Base-by-base conservation (phyloP, 2,797 vertebrate genomes). In the Sebastes matsubarae region DNA sequence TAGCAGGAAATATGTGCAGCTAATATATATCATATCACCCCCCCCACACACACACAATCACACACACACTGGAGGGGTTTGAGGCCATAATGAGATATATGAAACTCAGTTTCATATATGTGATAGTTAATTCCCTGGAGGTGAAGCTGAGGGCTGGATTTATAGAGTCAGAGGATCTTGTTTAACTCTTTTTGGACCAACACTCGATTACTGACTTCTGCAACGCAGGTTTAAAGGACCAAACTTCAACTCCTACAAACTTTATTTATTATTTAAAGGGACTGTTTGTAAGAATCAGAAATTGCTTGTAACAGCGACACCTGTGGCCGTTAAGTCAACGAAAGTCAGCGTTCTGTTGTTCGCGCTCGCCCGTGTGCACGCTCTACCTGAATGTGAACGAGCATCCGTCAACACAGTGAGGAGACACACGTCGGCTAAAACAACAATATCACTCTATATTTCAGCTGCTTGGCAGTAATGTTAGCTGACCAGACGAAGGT, bases 1-100 rank as follows among this genome's bases (percentile, higher is more conserved):
- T 68, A 69, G 38, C 25, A 34, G 78, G 30, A 74, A 73, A 65
- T 68, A 77, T 80, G 78, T 77, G 74, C 54, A 70, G 73, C 63
- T 76, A 30, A 72, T 77, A 63, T 80, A 60, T n/a, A 72, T 24
- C 24, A 30, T 34, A 63, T 74, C 57, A 25, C 42, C 1, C n/a
- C 4, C 34, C 34, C 36, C 36, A 10, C 30, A 8, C 36, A 4
- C 67, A 32, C 57, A 61, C 58, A 61, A 22, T 5, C 72, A 66
- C 27, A 57, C 61, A 52, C 60, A 32, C 64, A 55, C 42, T 22
- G 16, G 20, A 46, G 52, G 50, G 50, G 27, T 75, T 59, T 64
- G 29, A 29, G 60, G 67, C 18, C 10, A 16, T n/a, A n/a, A 64
- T 54, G 52, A 66, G 60, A 20, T 42, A 29, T 61, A 50, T 64